A percentile compares a stretch with the other conserved stretches of the same genome.
Conservation (phyloP, 2,113 vertebrate species). For the Menidia beryllina region DNA sequence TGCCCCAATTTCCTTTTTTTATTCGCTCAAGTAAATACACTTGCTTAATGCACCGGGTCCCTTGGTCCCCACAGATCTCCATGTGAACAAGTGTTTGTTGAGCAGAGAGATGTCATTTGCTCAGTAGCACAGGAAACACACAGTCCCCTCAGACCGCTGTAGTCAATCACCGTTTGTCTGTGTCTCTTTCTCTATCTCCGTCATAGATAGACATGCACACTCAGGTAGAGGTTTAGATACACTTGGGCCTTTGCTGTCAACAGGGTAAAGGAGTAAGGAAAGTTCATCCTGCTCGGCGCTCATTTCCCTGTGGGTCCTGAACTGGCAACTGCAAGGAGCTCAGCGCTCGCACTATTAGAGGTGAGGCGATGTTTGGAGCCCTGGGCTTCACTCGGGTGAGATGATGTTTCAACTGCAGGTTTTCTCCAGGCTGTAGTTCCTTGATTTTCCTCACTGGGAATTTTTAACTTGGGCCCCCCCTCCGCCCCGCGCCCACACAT, state of each 20-base stretch:
- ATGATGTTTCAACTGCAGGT: constrained; percentile 66
- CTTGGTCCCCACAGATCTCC: constrained; percentile 51
- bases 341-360: constrained; percentile 59
- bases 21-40: constrained; percentile 1
- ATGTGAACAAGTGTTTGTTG: constrained; percentile 66
- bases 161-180: constrained; percentile 58
- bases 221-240: constrained; percentile 46
- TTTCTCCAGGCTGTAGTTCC: constrained; percentile 73
- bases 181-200: constrained; percentile 48
- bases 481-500: background rate
- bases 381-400: constrained; percentile 56
- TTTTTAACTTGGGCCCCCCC: constrained; percentile 48
- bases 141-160: constrained; percentile 52
- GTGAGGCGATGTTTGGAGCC: constrained; percentile 59
- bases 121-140: constrained; percentile 64
- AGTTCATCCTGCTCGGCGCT: constrained; percentile 68
- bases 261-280: constrained; percentile 60
- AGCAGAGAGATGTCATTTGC: constrained; percentile 76
- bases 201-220: constrained; percentile 39
- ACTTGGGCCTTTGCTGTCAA: constrained; percentile 67
- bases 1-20: constrained; percentile 11
- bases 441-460: constrained; percentile 65
- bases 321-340: constrained; percentile 59
- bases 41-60: constrained; percentile 18
- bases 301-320: constrained; percentile 69